A percentile compares a stretch with the other conserved stretches of the same genome.
Evolutionary conservation across 2,888 invertebrate genomes (phyloP).

Genomic region (Timandra comae): DNA sequence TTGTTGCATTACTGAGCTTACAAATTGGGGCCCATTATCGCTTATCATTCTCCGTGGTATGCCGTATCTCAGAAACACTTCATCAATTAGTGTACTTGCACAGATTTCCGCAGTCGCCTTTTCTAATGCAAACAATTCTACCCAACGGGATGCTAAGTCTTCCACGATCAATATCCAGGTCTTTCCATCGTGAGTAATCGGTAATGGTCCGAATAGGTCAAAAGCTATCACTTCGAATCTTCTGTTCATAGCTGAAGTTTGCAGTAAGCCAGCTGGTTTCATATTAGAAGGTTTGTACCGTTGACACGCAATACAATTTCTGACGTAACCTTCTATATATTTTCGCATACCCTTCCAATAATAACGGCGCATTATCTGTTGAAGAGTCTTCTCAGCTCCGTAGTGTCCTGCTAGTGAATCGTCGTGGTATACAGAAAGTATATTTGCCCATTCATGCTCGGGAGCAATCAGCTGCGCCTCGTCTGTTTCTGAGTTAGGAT

Average conservation of each 20-base stretch:
- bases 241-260: constrained; percentile 19
- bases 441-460: constrained; percentile 6
- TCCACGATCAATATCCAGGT: constrained; percentile 21
- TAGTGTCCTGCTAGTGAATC: constrained; percentile 12
- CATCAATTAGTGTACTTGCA: constrained; percentile 25
- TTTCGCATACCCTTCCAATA: constrained; percentile 29
- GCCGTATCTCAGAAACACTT: constrained; percentile 37
- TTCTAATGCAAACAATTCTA: constrained; percentile 21
- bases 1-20: constrained; percentile 41
- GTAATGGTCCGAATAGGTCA: constrained; percentile 31
- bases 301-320: constrained; percentile 29
- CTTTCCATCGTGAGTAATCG: constrained; percentile 4
- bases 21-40: constrained; percentile 42
- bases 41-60: constrained; percentile 30
- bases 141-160: constrained; percentile 19
- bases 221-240: constrained; percentile 32
- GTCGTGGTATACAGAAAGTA: constrained; percentile 10
- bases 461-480: constrained; percentile 11
- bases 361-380: constrained; percentile 17
- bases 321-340: constrained; percentile 18
- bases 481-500: constrained; percentile 5
- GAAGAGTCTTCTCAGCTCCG: constrained; percentile 15
- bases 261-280: constrained; percentile 34
- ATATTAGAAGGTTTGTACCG: constrained; percentile 30
- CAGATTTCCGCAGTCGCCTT: constrained; percentile 21